Evolutionary conservation across 1,140 invertebrate species (phyloP).

Genomic region (Papilio helenus): DNA sequence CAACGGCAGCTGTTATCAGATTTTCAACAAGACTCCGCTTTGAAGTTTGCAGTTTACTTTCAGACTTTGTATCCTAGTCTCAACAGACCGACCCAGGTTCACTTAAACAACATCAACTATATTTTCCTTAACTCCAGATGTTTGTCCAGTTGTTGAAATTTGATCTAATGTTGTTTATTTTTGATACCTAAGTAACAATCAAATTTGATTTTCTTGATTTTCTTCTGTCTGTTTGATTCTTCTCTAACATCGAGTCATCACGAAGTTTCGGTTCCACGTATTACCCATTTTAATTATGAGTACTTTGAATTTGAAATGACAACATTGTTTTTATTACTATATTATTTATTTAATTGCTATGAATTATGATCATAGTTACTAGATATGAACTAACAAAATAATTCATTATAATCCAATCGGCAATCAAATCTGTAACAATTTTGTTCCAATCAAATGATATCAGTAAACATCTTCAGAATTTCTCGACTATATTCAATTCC

Average conservation of each 20-base stretch:
- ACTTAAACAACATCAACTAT: background rate
- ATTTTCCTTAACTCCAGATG: background rate
- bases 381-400: background rate
- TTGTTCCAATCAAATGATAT: constrained; percentile 11
- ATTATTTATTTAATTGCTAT: background rate
- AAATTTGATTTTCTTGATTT: too few relatives aligned
- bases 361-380: background rate
- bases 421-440: constrained; percentile 16
- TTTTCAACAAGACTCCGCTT: background rate
- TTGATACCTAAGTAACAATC: too few relatives aligned
- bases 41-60: background rate
- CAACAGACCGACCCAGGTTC: background rate
- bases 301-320: too few relatives aligned
- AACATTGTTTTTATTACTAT: too few relatives aligned
- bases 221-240: too few relatives aligned
- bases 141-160: too few relatives aligned
- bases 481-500: constrained; percentile 7
- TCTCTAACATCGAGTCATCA: too few relatives aligned
- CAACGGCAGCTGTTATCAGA: constrained; percentile 12
- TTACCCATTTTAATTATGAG: too few relatives aligned
- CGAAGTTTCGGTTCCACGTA: too few relatives aligned
- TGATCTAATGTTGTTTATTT: too few relatives aligned
- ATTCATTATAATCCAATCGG: constrained; percentile 4
- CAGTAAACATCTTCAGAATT: background rate
- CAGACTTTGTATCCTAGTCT: background rate